Evolutionary conservation across 2,888 invertebrate species (phyloP).

Genomic region (Orgyia antiqua): DNA sequence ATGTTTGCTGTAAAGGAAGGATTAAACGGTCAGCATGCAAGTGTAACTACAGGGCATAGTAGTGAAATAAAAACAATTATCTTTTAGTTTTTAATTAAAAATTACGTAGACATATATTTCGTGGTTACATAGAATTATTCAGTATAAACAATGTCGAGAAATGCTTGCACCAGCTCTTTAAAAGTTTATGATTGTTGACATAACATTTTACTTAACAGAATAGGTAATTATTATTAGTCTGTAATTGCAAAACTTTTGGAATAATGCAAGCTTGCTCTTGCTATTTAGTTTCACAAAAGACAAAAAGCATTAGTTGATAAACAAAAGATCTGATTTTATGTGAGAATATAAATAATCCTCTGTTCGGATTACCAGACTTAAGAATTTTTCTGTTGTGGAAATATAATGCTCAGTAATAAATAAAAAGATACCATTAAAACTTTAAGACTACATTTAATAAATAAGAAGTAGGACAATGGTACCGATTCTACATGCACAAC

Average conservation of each 20-base stretch:
- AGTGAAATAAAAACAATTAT: conserved; percentile 25
- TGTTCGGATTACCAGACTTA: too few relatives aligned
- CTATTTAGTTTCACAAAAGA: conserved; percentile 48
- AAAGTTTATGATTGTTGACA: conserved; percentile 48
- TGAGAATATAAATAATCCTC: too few relatives aligned
- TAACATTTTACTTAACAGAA: conserved; percentile 56
- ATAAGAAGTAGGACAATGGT: too few relatives aligned
- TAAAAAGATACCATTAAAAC: too few relatives aligned
- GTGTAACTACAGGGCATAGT: too few relatives aligned
- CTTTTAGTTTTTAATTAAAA: conserved; percentile 71
- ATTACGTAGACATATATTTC: conserved; percentile 76
- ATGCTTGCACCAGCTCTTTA: conserved; percentile 59
- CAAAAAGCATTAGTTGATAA: conserved; percentile 54
- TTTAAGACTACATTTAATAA: too few relatives aligned
- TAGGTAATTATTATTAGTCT: conserved; percentile 32
- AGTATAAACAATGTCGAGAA: conserved; percentile 71
- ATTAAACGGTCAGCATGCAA: too few relatives aligned
- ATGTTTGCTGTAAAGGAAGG: too few relatives aligned
- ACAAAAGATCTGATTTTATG: conserved; percentile 48
- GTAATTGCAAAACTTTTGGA: conserved; percentile 40
- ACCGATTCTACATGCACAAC: too few relatives aligned
- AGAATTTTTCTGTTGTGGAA: too few relatives aligned
- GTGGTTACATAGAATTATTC: conserved; percentile 74
- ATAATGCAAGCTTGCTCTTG: conserved; percentile 40
- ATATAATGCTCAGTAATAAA: too few relatives aligned